Evolutionary conservation across 2,888 invertebrate genomes (phyloP).

Genomic region (Creontiades dilutus): DNA sequence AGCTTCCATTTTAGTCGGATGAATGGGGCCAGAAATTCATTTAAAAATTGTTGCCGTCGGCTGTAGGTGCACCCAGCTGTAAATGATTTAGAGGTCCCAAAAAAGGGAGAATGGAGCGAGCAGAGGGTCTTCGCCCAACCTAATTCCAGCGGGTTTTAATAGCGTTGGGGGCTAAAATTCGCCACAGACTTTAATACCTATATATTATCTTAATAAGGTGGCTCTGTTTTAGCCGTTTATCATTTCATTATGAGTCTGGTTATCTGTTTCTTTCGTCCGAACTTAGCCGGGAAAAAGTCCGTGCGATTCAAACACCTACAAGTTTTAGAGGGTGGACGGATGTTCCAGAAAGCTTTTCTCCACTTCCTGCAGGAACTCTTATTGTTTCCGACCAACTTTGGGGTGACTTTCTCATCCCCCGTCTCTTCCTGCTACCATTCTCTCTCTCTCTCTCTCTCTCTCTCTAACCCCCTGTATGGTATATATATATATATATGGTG

Average conservation of each 20-base stretch:
- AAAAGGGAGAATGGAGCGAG: slow-evolving; percentile 5
- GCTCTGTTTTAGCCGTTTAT: slow-evolving; percentile 21
- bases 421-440: neutral
- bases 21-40: slow-evolving; percentile 61
- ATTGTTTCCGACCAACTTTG: slow-evolving; percentile 55
- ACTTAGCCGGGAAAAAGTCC: neutral
- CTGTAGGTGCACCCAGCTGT: slow-evolving; percentile 50
- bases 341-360: slow-evolving; percentile 23
- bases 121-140: slow-evolving; percentile 40
- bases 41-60: slow-evolving; percentile 69
- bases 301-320: slow-evolving; percentile 31
- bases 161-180: slow-evolving; percentile 42
- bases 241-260: slow-evolving; percentile 34
- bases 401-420: slow-evolving; percentile 47
- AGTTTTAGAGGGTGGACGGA: slow-evolving; percentile 27
- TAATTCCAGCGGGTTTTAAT: slow-evolving; percentile 51
- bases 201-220: slow-evolving; percentile 63
- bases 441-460: neutral
- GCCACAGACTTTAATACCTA: slow-evolving; percentile 30
- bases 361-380: slow-evolving; percentile 40
- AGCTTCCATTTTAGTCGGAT: slow-evolving; percentile 34
- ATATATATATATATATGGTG: too few species aligned
- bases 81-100: slow-evolving; percentile 59
- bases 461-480: neutral
- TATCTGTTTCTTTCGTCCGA: neutral